Percentiles rank a stretch among this genome's conserved stretches.
These are phyloP conservation scores for Lordiphosa andalusiaca DNA, from an alignment of 2,888 invertebrate genomes.

Conservation along the genomic window DNA sequence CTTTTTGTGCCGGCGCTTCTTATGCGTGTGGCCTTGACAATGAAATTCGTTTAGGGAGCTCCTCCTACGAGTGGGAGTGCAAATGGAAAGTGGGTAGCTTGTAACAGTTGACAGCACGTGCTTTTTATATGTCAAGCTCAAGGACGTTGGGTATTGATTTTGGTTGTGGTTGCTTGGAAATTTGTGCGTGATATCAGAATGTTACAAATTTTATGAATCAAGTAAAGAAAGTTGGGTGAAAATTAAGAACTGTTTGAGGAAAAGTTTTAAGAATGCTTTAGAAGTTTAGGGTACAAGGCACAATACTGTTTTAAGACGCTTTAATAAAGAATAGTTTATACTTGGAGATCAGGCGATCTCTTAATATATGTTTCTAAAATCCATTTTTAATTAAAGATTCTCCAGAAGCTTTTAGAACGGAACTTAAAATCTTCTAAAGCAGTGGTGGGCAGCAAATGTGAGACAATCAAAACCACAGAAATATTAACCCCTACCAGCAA, in stretches of 20 bases:
- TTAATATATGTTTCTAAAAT: too few relatives aligned
- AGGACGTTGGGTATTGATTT: slow-evolving; percentile 61
- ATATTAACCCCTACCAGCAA: too few relatives aligned
- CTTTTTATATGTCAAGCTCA: slow-evolving; percentile 51
- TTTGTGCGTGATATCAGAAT: slow-evolving; percentile 15
- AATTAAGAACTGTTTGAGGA: not conserved
- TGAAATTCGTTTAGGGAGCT: slow-evolving; percentile 56
- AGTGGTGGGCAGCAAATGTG: too few relatives aligned
- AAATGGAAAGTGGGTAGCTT: slow-evolving; percentile 30
- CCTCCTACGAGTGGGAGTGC: slow-evolving; percentile 21
- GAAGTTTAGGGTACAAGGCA: too few relatives aligned
- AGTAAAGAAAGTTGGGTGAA: slow-evolving; percentile 1
- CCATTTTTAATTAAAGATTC: too few relatives aligned
- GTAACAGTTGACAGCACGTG: slow-evolving; percentile 69
- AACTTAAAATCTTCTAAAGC: too few relatives aligned
- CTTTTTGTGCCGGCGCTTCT: slow-evolving; percentile 18
- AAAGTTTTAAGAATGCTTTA: too few relatives aligned
- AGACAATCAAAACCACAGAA: too few relatives aligned
- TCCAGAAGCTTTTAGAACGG: too few relatives aligned
- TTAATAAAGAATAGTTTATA: too few relatives aligned
- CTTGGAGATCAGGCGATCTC: too few relatives aligned
- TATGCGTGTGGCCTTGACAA: slow-evolving; percentile 64
- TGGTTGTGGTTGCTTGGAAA: slow-evolving; percentile 9
- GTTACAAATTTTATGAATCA: slow-evolving; percentile 8
- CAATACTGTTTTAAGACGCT: too few relatives aligned